Conservation (phyloP, 2,888 invertebrate species). For the Ophioninae sp. region DNA sequence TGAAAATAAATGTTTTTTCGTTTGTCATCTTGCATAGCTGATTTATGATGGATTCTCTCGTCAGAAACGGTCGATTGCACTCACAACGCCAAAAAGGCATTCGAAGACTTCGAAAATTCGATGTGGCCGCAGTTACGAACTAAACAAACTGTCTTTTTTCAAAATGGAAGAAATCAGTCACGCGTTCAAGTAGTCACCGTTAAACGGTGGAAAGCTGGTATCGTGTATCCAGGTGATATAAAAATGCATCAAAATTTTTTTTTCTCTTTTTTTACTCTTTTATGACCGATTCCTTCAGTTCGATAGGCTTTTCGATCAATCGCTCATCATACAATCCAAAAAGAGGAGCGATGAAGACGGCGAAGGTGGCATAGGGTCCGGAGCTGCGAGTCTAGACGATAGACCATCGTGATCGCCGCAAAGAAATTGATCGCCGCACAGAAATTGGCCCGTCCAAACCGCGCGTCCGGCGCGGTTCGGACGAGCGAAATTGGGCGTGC, state of each 20-base stretch:
- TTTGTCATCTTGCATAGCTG: too few species aligned
- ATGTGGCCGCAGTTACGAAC: too few species aligned
- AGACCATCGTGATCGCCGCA: slow-evolving; percentile 78
- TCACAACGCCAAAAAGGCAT: too few species aligned
- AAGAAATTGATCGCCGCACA: too few species aligned
- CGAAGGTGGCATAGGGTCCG: slow-evolving; percentile 68
- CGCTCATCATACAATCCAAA: slow-evolving; percentile 67
- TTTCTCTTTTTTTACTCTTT: slow-evolving; percentile 1
- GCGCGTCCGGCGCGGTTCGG: too few species aligned
- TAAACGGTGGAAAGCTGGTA: slow-evolving; percentile 8
- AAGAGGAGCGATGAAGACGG: slow-evolving; percentile 71
- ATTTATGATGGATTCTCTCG: too few species aligned
- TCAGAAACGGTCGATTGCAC: too few species aligned
- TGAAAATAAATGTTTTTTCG: too few species aligned
- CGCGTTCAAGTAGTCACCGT: background rate
- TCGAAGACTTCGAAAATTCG: too few species aligned
- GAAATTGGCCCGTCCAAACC: too few species aligned
- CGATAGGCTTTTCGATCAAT: slow-evolving; percentile 62
- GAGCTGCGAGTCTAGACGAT: slow-evolving; percentile 59
- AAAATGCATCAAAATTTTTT: slow-evolving; percentile 10
- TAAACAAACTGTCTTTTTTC: too few species aligned
- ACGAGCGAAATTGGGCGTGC: slow-evolving; percentile 78
- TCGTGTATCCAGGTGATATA: slow-evolving; percentile 46
- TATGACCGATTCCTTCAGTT: slow-evolving; percentile 51
- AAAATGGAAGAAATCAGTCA: background rate